phyloP scores from a whole-genome alignment of 2,113 vertebrate species.

The Gasterosteus nipponicus region DNA sequence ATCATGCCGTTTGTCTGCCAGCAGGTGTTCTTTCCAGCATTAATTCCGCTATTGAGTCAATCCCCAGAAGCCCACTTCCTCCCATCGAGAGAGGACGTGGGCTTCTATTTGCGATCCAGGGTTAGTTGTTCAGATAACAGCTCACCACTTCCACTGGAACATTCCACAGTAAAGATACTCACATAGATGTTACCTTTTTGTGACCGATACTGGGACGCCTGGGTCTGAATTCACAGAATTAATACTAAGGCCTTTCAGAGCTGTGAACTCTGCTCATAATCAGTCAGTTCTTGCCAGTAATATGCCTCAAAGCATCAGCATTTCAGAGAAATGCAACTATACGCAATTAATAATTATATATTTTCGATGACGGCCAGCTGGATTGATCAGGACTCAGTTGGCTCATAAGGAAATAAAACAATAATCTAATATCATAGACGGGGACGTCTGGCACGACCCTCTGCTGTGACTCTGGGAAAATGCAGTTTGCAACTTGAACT shows the following conservation, averaged over 20 bases:
- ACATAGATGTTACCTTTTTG: slow-evolving; percentile 5
- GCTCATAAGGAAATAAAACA: background rate
- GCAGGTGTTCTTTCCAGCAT: slow-evolving; percentile 16
- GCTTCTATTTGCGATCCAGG: slow-evolving; percentile 17
- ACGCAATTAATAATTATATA: background rate
- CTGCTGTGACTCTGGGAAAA: background rate
- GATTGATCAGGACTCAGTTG: background rate
- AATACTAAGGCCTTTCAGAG: background rate
- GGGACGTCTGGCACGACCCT: background rate
- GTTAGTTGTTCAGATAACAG: background rate
- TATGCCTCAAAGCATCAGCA: background rate
- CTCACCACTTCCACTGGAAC: slow-evolving; percentile 5
- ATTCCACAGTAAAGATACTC: slow-evolving; percentile 21
- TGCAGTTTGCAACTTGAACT: background rate
- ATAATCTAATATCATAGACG: background rate
- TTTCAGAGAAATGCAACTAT: background rate
- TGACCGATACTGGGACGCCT: background rate
- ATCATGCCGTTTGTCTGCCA: slow-evolving; percentile 26
- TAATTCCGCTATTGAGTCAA: slow-evolving; percentile 39
- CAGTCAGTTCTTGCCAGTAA: background rate
- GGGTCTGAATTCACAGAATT: background rate
- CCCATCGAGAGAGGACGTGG: slow-evolving; percentile 21
- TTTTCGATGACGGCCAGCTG: background rate
- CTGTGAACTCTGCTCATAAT: background rate
- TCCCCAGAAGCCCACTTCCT: slow-evolving; percentile 13